phyloP scores from a whole-genome alignment of 2,113 vertebrate species.

The Polyodon spathula region DNA sequence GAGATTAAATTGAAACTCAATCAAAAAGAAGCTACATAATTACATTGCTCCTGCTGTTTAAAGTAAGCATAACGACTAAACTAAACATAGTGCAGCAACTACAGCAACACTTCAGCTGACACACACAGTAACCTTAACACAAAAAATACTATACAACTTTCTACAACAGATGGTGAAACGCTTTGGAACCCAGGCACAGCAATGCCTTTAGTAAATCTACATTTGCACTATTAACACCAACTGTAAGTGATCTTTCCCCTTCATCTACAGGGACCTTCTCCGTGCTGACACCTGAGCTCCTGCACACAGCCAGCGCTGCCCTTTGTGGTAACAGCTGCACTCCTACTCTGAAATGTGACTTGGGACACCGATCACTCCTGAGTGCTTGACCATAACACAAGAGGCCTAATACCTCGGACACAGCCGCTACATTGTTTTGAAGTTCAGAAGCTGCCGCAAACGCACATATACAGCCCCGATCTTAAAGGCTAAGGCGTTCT shows the following conservation, averaged over 20 bases:
- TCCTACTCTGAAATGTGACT: constrained; percentile 7
- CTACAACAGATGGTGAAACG: constrained; percentile 4
- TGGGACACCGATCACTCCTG: constrained; percentile 6
- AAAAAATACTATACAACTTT: constrained; percentile 11
- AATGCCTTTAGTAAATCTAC: constrained; percentile 14
- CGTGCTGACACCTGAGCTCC: constrained; percentile 15
- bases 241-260: constrained; percentile 16
- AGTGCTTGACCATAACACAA: constrained; percentile 13
- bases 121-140: background rate
- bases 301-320: background rate
- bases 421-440: background rate
- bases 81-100: no score
- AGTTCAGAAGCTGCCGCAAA: background rate
- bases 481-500: background rate
- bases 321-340: constrained; percentile 20
- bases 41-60: no score
- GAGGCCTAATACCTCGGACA: constrained; percentile 3
- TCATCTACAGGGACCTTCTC: constrained; percentile 12
- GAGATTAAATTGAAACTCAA: background rate
- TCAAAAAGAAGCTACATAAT: background rate
- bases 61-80: no score
- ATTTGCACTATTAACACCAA: constrained; percentile 17
- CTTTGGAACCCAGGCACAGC: constrained; percentile 10
- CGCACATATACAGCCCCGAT: background rate
- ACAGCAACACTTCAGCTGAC: background rate